Base-by-base conservation (phyloP, 2,113 vertebrate species). In the Sorex araneus region DNA sequence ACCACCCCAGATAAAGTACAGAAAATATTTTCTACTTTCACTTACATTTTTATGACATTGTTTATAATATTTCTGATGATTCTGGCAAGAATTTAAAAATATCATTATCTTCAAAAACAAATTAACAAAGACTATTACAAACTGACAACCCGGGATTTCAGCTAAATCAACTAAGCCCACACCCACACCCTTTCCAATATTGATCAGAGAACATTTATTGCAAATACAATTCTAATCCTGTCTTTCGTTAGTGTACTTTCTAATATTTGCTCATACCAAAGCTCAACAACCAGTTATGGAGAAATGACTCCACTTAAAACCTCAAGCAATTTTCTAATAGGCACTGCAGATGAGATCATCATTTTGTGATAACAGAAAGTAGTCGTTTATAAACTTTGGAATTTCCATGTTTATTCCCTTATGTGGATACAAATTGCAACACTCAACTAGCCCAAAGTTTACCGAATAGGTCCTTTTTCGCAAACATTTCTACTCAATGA, bases 11-110 rank as follows among this genome's bases (percentile, higher is more conserved):
- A 74, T 43, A 30, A 92, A 86, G 27, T 78, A n/a, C 34, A 92
- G 91, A 92, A 90, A 94, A 50, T n/a, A 94, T 82, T 90, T 90
- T 64, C 27, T 74, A 47, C 27, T 83, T 94, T 94, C 34, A 85
- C 18, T 88, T 71, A 93, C 76, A 9, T 66, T 19, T 69, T 91
- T 90, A 80, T 57, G 64, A 66, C 13, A 83, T 2, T 75, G 66
- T 60, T 60, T 60, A 60, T 6, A 60, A 60, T 50, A 50, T 50
- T 19, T 92, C 67, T 91, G 67, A 89, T 57, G 81, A 71, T 85
- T 93, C 75, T 71, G 6, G n/a, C 28, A 81, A 18, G 28, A 92
- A 23, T 10, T 75, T 82, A 28, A 89, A 8, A 80, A 90, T 64
- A 2, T 83, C 75, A 86, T 4, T 78, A 91, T 85, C 64, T 63